Evolutionary conservation across 1,140 invertebrate species (phyloP).

Genomic region (Pogonomyrmex californicus): DNA sequence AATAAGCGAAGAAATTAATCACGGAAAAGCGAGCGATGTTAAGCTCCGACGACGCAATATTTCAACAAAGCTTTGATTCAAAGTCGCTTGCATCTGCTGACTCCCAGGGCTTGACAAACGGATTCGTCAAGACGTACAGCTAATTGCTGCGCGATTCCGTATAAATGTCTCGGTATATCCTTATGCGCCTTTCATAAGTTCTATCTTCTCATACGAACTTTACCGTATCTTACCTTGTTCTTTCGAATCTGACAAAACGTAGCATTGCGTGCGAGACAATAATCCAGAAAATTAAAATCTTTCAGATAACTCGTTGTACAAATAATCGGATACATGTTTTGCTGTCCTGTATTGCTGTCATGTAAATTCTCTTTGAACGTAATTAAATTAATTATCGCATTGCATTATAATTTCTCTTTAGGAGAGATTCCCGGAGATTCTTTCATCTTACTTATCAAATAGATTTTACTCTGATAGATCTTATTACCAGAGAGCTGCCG

Average conservation of each 20-base stretch:
- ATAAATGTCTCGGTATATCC: conserved; percentile 5
- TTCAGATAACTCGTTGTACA: conserved; percentile 1
- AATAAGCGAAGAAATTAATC: conserved; percentile 31
- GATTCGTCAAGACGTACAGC: conserved; percentile 31
- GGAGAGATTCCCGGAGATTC: background rate
- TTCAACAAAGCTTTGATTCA: conserved; percentile 52
- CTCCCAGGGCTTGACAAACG: conserved; percentile 64
- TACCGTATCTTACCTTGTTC: background rate
- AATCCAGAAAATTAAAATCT: conserved; percentile 36
- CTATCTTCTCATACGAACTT: background rate
- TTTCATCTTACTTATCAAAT: background rate
- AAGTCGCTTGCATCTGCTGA: conserved; percentile 58
- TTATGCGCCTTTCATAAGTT: background rate
- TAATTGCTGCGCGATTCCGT: conserved; percentile 67
- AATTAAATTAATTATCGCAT: conserved; percentile 23
- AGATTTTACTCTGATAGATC: background rate
- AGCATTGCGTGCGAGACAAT: background rate
- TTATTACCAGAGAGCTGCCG: background rate
- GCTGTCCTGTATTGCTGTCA: background rate
- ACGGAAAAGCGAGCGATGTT: background rate
- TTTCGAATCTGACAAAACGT: conserved; percentile 9
- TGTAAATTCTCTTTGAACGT: background rate
- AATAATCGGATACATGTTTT: background rate
- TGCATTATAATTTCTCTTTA: background rate
- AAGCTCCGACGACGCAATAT: background rate